Base-by-base conservation (phyloP, 2,797 vertebrate genomes). In the Lepus oiostolus region DNA sequence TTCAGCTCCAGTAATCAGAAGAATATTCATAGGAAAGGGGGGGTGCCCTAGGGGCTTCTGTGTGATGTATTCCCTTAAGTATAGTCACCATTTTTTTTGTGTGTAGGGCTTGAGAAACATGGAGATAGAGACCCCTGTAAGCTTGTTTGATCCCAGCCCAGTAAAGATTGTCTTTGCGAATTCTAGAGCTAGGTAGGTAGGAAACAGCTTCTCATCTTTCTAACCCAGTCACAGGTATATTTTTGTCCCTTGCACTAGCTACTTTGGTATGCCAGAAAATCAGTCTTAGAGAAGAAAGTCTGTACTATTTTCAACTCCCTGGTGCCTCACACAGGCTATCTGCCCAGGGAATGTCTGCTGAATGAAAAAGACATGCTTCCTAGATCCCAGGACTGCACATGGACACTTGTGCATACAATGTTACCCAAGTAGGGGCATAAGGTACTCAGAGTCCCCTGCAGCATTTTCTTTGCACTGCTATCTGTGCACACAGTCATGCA, bases 261-360 rank as follows among this genome's bases (percentile, higher is more conserved):
- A 71, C 62, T 87, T 63, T 68, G 8, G 4, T 54, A 74, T 85
- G 91, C 77, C n/a, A 82, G 63, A 84, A 90, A 70, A 71, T 35
- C 22, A 93, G 12, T 77, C 30, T 93, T 67, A 89, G 68, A 79
- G 9, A 75, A 54, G 60, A 85, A 82, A 47, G 54, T 70, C 58
- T 71, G 35, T 22, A 70, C 4, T 63, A n/a, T 70, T 47, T 2
- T 22, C 28, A 94, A 52, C 21, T 93, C 21, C 30, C 28, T 7
- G 11, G 8, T 70, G 32, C 30, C 32, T 85, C 60, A 86, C 38
- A 67, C 0, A 30, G 24, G 77, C 72, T 16, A 38, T 24, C 32
- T 90, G 21, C 60, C 72, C 16, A 38, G 21, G 19, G 79, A 86
- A n/a, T 60, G 14, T 8, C 24, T 81, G 5, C 26, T 87, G 70